Conservation (phyloP, 64 coral and sea anemone species). For the Montipora cactus region DNA sequence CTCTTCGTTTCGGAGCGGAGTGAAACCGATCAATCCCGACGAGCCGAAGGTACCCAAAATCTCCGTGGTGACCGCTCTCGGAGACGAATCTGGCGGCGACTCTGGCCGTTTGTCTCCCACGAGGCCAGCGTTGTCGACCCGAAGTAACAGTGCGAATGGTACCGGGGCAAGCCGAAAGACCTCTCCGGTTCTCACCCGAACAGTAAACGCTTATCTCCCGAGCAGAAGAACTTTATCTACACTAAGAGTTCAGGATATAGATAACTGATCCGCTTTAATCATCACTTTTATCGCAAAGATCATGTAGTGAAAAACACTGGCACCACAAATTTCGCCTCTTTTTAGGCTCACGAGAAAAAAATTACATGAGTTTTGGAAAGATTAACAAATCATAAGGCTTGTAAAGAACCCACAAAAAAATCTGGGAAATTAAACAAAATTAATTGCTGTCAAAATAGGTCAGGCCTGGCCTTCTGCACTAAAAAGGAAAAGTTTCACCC, state of each 20-base stretch:
- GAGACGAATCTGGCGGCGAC: constrained; percentile 26
- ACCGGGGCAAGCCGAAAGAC: not conserved
- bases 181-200: constrained; percentile 17
- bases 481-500: too few species aligned
- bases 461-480: too few species aligned
- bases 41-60: constrained; percentile 38
- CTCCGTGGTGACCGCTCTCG: not conserved
- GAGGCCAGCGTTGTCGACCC: constrained; percentile 26
- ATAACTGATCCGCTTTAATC: not conserved
- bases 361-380: too few species aligned
- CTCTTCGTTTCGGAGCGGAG: constrained; percentile 58
- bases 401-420: too few species aligned
- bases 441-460: too few species aligned
- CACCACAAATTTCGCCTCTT: not conserved
- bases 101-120: constrained; percentile 48
- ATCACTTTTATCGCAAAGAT: not conserved
- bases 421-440: too few species aligned
- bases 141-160: not conserved
- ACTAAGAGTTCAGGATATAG: constrained; percentile 8
- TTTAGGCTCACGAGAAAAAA: too few species aligned
- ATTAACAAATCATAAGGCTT: too few species aligned
- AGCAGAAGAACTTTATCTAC: constrained; percentile 30
- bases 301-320: not conserved
- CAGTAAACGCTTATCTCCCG: constrained; percentile 31
- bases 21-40: constrained; percentile 19